These are phyloP conservation scores for Uloborus plumipes DNA, from an alignment of 2,888 invertebrate species.

Conservation along the genomic window DNA sequence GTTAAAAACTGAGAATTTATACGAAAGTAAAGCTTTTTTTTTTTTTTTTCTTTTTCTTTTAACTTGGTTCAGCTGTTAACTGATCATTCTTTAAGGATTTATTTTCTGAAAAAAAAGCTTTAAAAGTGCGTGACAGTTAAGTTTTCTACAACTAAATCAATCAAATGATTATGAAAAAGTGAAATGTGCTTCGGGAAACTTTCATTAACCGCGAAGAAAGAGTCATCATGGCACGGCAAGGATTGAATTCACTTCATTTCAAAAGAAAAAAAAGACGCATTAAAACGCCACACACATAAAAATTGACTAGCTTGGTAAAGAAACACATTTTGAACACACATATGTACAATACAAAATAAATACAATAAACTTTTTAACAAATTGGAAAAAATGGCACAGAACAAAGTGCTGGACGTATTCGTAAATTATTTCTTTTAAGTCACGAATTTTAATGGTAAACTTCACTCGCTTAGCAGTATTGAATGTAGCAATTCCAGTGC, in stretches of 20 bases:
- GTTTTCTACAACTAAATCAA: slow-evolving; percentile 36
- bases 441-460: neutral
- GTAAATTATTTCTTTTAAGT: too few species aligned
- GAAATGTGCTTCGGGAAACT: slow-evolving; percentile 26
- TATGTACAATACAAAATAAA: slow-evolving; percentile 32
- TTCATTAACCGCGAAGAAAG: slow-evolving; percentile 4
- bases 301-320: slow-evolving; percentile 53
- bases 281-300: slow-evolving; percentile 32
- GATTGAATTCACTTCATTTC: slow-evolving; percentile 51
- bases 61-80: neutral
- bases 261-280: slow-evolving; percentile 12
- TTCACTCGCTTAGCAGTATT: neutral
- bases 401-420: slow-evolving; percentile 10
- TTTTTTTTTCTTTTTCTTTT: too few species aligned
- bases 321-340: slow-evolving; percentile 13
- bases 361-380: slow-evolving; percentile 8
- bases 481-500: neutral
- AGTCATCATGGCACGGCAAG: slow-evolving; percentile 38
- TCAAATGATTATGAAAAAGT: slow-evolving; percentile 46
- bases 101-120: slow-evolving; percentile 18
- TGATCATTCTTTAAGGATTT: slow-evolving; percentile 27
- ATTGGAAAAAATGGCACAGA: slow-evolving; percentile 36
- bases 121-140: neutral
- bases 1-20: too few species aligned
- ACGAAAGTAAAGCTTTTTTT: too few species aligned